phyloP scores from a whole-genome alignment of 2,797 vertebrate species.

The Otus scops region DNA sequence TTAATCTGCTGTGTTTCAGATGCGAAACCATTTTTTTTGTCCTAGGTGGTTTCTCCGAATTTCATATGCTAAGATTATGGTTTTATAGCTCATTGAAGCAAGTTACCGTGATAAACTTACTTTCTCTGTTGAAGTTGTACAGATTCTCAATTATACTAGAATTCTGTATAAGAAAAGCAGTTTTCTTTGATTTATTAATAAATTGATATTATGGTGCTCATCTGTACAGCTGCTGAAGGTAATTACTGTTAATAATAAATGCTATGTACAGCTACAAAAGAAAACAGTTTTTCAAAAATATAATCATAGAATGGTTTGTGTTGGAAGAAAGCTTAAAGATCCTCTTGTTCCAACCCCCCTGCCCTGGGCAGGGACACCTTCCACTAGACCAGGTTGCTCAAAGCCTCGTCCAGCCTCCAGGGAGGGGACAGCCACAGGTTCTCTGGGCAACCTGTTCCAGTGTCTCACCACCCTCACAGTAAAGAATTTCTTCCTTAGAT shows the following conservation, averaged over 20 bases:
- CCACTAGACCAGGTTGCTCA: too few species aligned
- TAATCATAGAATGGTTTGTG: background rate
- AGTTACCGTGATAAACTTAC: background rate
- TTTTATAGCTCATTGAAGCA: background rate
- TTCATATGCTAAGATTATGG: background rate
- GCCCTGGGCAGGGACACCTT: too few species aligned
- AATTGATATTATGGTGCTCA: background rate
- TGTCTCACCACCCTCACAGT: too few species aligned
- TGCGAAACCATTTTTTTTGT: background rate
- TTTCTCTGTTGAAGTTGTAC: background rate
- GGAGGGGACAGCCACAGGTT: too few species aligned
- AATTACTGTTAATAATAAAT: background rate
- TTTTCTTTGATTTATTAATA: background rate
- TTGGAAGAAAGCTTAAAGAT: too few species aligned
- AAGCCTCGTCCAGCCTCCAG: too few species aligned
- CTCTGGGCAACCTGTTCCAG: too few species aligned
- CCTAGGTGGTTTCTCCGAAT: background rate
- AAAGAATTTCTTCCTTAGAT: too few species aligned
- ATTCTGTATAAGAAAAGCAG: background rate
- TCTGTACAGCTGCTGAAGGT: background rate
- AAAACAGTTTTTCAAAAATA: background rate
- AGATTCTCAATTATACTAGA: background rate
- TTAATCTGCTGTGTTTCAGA: background rate
- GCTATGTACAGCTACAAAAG: background rate
- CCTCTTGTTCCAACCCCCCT: too few species aligned